Evolutionary conservation across 2,888 invertebrate species (phyloP).

Genomic region (Ennomos fuscantarius): DNA sequence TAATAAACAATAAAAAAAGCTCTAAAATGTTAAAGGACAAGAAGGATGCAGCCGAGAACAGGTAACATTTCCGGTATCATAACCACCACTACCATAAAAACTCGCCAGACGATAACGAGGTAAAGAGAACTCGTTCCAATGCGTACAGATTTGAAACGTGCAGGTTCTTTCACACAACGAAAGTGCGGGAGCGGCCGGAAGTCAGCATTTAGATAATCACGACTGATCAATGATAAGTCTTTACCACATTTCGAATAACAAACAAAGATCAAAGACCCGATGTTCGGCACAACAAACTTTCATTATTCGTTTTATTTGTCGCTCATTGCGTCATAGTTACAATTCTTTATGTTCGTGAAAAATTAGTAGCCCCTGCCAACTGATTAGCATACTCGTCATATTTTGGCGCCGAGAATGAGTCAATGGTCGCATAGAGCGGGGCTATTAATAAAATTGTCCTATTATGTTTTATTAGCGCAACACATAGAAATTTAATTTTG

Average conservation of each 20-base stretch:
- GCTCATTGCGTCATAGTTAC: conserved; percentile 23
- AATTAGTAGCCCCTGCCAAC: conserved; percentile 50
- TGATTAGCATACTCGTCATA: conserved; percentile 64
- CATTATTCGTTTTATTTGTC: conserved; percentile 13
- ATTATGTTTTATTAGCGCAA: conserved; percentile 50
- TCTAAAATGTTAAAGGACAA: conserved; percentile 56
- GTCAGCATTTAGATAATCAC: conserved; percentile 32
- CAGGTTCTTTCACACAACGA: conserved; percentile 36
- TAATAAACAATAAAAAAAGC: conserved; percentile 45
- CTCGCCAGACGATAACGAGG: conserved; percentile 50
- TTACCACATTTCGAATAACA: conserved; percentile 15
- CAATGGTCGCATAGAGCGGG: conserved; percentile 58
- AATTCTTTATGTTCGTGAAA: conserved; percentile 38
- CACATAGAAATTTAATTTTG: conserved; percentile 34
- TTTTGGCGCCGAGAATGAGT: conserved; percentile 64
- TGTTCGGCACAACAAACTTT: background rate
- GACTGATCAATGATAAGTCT: conserved; percentile 29
- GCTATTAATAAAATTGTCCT: conserved; percentile 55
- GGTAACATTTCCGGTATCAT: conserved; percentile 70
- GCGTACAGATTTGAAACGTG: conserved; percentile 39
- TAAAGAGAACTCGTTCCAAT: conserved; percentile 50
- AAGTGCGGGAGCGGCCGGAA: conserved; percentile 39
- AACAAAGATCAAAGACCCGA: conserved; percentile 3
- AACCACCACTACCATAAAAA: conserved; percentile 56
- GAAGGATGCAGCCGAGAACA: conserved; percentile 67